Conservation (phyloP, 2,888 invertebrate species). For the Sphaerophoria taeniata region DNA sequence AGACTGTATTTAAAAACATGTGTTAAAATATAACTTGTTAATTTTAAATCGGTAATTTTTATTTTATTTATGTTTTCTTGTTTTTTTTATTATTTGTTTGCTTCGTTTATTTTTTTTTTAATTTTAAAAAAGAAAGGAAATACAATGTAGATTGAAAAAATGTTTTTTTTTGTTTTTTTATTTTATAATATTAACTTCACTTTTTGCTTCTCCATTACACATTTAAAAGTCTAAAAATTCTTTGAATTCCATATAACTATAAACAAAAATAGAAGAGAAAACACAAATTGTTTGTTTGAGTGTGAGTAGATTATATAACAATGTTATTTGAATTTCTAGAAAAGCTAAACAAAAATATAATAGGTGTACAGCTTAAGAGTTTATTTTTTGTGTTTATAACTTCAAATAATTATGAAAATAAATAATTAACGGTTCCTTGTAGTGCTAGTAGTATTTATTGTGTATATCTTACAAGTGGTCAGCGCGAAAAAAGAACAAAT, state of each 20-base stretch:
- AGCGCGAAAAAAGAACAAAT: conserved; percentile 65
- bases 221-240: conserved; percentile 62
- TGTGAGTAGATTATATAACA: conserved; percentile 34
- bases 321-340: conserved; percentile 29
- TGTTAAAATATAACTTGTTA: conserved; percentile 29
- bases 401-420: conserved; percentile 57
- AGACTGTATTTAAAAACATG: conserved; percentile 33
- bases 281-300: conserved; percentile 37
- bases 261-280: conserved; percentile 59
- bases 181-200: conserved; percentile 34
- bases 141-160: conserved; percentile 64
- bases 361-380: conserved; percentile 28
- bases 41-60: conserved; percentile 49
- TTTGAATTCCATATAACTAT: conserved; percentile 55
- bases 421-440: conserved; percentile 38
- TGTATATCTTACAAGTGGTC: conserved; percentile 73
- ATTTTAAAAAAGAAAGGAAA: conserved; percentile 67
- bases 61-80: conserved; percentile 47
- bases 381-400: conserved; percentile 30
- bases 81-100: conserved; percentile 45
- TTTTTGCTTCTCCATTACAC: conserved; percentile 48
- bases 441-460: conserved; percentile 38
- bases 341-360: conserved; percentile 29
- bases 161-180: conserved; percentile 18
- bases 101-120: conserved; percentile 44